These are phyloP conservation scores for Actenoides lindsayi DNA, from an alignment of 2,113 vertebrate species.

Conservation along the genomic window DNA sequence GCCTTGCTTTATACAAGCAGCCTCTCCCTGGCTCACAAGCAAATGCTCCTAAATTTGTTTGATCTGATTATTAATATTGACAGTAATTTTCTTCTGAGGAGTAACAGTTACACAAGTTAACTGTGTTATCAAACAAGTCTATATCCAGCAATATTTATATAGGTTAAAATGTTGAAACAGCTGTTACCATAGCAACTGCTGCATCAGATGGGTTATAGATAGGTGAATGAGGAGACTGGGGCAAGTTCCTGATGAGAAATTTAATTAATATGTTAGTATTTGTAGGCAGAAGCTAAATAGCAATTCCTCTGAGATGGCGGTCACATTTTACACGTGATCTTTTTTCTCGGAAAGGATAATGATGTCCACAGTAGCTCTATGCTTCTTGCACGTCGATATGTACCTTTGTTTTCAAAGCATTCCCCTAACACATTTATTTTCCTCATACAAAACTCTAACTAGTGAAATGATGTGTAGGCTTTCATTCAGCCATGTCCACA, in stretches of 20 bases:
- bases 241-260: slow-evolving; percentile 38
- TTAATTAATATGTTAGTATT: slow-evolving; percentile 21
- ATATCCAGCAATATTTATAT: not conserved
- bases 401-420: not conserved
- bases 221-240: slow-evolving; percentile 18
- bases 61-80: not conserved
- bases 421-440: not conserved
- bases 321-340: not conserved
- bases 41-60: not conserved
- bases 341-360: not conserved
- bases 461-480: not conserved
- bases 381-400: not conserved
- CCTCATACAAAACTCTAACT: not conserved
- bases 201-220: slow-evolving; percentile 4
- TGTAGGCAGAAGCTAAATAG: not conserved
- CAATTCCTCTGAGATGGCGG: not conserved
- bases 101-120: not conserved
- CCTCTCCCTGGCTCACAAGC: not conserved
- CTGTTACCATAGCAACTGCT: slow-evolving; percentile 18
- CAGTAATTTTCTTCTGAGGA: slow-evolving; percentile 4
- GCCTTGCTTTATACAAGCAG: slow-evolving; percentile 68
- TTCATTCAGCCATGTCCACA: not conserved
- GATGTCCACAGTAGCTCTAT: not conserved
- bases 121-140: not conserved
- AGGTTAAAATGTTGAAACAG: slow-evolving; percentile 36